Base-by-base conservation (phyloP, 2,888 invertebrate genomes). In the Neoascia interrupta region DNA sequence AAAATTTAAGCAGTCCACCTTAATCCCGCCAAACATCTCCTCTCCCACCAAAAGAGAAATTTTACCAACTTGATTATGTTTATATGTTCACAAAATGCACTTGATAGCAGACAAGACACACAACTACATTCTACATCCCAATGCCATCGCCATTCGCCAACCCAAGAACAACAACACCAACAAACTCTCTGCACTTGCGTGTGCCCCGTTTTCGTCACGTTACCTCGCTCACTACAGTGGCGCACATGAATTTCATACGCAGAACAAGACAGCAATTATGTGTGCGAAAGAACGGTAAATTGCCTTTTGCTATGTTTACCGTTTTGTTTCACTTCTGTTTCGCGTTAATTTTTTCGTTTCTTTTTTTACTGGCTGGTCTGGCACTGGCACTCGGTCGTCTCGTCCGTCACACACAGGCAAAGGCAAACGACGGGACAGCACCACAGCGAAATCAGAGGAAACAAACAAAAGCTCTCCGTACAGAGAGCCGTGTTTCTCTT, bases 251-350 rank as follows among this genome's bases (percentile, higher is more conserved):
- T n/a, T n/a, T n/a, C n/a, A n/a, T n/a, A n/a, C n/a, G n/a, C n/a
- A n/a, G n/a, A n/a, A n/a, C n/a, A n/a, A 13, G 18, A 23, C 16
- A 45, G 23, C 15, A 53, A 43, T 53, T 43, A 66, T 66, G 70
- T 76, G 47, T 70, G 70, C 39, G 76, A 70, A 41, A 70, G 70
- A 70, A 76, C 76, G 76, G 76, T 76, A 76, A 76, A 70, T 66
- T 76, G 76, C 70, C 64, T n/a, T n/a, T n/a, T n/a, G n/a, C n/a
- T n/a, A 64, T 76, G 70, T 66, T 76, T 72, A 70, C 70, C 60
- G 70, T 66, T 76, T 60, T 76, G 75, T 70, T 72, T 76, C 70
- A 13, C 47, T 72, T 54, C 60, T 53, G 53, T 60, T 58, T 63
- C 43, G 39, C 19, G 28, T 60, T 74, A n/a, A n/a, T n/a, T n/a